A percentile compares a stretch with the other conserved stretches of the same genome.
phyloP scores from a whole-genome alignment of 2,113 vertebrate species.

The Mystacornis crossleyi region DNA sequence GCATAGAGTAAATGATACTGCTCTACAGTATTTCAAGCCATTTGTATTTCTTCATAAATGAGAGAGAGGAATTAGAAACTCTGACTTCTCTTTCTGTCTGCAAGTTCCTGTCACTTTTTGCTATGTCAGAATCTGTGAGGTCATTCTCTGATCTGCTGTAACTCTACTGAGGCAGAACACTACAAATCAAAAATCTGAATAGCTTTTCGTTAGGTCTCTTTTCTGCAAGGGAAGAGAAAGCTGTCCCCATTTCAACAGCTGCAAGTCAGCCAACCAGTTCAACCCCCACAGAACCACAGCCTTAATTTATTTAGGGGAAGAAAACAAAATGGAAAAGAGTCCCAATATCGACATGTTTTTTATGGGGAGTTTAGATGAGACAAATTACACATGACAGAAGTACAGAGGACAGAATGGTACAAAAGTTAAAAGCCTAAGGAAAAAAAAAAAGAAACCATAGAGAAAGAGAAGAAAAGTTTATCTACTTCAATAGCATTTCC shows the following conservation, averaged over 20 bases:
- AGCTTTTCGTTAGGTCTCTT: not conserved
- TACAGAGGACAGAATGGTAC: not conserved
- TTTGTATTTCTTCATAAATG: not conserved
- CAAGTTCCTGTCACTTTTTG: not conserved
- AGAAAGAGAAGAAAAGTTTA: not conserved
- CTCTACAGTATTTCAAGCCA: not conserved
- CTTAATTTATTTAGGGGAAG: not conserved
- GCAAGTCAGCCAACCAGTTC: not conserved
- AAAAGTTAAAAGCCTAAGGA: not conserved
- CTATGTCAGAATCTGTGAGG: not conserved
- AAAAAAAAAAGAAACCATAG: not conserved
- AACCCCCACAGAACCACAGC: not conserved
- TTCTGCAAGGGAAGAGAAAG: not conserved
- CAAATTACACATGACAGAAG: not conserved
- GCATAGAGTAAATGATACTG: not conserved
- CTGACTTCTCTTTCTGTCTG: not conserved
- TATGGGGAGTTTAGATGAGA: not conserved
- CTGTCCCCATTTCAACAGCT: not conserved
- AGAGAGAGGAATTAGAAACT: not conserved
- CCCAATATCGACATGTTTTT: not conserved
- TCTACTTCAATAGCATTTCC: not conserved
- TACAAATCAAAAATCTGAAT: not conserved
- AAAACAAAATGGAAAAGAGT: not conserved
- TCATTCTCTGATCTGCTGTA: not conserved
- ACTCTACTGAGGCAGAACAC: not conserved